Conservation (phyloP, 2,113 vertebrate genomes). For the Gavialis gangeticus region DNA sequence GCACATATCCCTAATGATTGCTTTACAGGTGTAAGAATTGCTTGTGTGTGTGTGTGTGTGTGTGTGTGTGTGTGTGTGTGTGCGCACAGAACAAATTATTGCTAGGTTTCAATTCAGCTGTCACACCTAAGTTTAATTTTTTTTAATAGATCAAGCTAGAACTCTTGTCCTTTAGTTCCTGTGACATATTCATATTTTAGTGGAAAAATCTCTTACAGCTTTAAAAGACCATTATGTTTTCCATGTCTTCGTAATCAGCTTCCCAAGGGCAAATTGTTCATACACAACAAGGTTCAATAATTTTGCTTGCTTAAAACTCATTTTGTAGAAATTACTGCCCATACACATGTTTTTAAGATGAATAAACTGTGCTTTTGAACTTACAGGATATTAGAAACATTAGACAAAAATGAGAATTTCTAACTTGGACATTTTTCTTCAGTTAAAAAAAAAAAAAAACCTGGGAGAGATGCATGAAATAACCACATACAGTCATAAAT, state of each 20-base stretch:
- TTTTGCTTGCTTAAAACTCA: background rate
- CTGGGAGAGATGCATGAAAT: background rate
- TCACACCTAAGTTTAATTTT: too few relatives aligned
- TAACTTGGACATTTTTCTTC: background rate
- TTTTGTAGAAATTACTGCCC: background rate
- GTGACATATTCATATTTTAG: rapidly evolving
- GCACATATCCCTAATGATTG: background rate
- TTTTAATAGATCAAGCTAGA: too few relatives aligned
- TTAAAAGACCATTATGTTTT: background rate
- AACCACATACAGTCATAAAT: too few relatives aligned
- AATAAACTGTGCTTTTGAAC: background rate
- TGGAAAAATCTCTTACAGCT: background rate
- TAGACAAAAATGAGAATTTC: background rate
- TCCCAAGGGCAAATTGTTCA: background rate
- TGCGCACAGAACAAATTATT: rapidly evolving
- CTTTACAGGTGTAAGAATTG: background rate
- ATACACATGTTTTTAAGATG: background rate
- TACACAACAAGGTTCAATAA: background rate
- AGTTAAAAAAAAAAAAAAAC: background rate
- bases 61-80: rapidly evolving
- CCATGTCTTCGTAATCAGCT: background rate
- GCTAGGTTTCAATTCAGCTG: background rate
- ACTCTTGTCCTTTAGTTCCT: too few relatives aligned
- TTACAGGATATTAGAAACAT: slow-evolving; percentile 4
- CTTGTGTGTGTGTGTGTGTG: background rate